These are phyloP conservation scores for human DNA, from an alignment of 2,113 vertebrate genomes.

Conservation along the genomic window GRCh38 chr13:54606001-54606500, in stretches of 20 bases:
- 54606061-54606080: not conserved
- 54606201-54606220: not conserved
- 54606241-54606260: not conserved
- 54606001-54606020: not conserved
- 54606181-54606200: not conserved
- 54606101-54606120: not conserved
- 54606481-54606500: constrained; percentile 38
- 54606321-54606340: not conserved
- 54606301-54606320: not conserved
- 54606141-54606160: not conserved
- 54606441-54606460: constrained; percentile 52
- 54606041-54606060: not conserved
- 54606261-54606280: not conserved
- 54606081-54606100: not conserved
- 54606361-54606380: not conserved
- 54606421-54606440: not conserved
- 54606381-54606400: not conserved
- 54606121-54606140: not conserved
- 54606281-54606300: not conserved
- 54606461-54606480: constrained; percentile 57
- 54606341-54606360: not conserved
- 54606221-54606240: not conserved
- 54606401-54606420: not conserved
- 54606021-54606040: not conserved
- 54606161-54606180: not conserved